A percentile compares a stretch with the other conserved stretches of the same genome.
phyloP scores from a whole-genome alignment of 2,888 invertebrate genomes.

The Odontocolon sp. region DNA sequence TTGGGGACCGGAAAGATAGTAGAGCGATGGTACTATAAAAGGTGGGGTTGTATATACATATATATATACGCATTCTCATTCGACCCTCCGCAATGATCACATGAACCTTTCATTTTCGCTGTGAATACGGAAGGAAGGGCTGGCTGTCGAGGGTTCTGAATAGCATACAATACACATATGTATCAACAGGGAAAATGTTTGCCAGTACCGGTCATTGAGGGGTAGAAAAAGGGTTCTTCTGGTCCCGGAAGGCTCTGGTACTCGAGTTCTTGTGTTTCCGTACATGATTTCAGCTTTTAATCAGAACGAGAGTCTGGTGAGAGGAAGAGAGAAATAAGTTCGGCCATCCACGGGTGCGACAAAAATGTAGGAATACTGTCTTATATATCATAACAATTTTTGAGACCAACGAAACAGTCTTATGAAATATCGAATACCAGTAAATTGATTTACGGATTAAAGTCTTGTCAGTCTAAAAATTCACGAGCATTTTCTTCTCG shows the following conservation, averaged over 20 bases:
- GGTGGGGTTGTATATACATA: background rate
- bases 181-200: slow-evolving; percentile 5
- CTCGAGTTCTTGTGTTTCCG: slow-evolving; percentile 56
- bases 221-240: background rate
- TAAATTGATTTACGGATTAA: too few species aligned
- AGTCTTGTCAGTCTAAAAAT: too few species aligned
- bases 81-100: slow-evolving; percentile 38
- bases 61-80: slow-evolving; percentile 7
- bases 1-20: slow-evolving; percentile 3
- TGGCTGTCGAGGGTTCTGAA: slow-evolving; percentile 21
- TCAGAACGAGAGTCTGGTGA: slow-evolving; percentile 57
- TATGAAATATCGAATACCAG: too few species aligned
- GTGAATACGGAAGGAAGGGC: slow-evolving; percentile 32
- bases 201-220: background rate
- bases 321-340: too few species aligned
- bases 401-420: too few species aligned
- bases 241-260: background rate
- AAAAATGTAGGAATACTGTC: too few species aligned
- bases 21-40: background rate
- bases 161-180: background rate
- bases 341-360: too few species aligned
- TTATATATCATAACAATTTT: too few species aligned
- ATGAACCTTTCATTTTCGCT: slow-evolving; percentile 33
- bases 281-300: slow-evolving; percentile 71
- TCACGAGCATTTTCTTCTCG: too few species aligned